Conservation (phyloP, 2,888 invertebrate species). For the Xanthia togata region DNA sequence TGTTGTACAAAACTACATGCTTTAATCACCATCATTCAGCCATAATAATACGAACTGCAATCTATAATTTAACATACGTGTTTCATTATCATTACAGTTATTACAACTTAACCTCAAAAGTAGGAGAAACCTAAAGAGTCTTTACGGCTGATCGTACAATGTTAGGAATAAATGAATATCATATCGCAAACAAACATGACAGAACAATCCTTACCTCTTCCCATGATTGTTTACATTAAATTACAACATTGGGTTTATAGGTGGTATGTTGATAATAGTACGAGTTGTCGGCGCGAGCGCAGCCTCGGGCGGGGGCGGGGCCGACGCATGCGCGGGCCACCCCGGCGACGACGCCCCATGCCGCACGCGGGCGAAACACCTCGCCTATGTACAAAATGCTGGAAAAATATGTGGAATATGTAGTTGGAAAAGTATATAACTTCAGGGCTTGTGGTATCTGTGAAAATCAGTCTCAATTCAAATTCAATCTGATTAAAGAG, state of each 20-base stretch:
- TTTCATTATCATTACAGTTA: conserved; percentile 44
- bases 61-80: conserved; percentile 43
- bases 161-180: conserved; percentile 65
- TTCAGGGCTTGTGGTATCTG: background rate
- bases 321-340: conserved; percentile 85
- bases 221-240: conserved; percentile 87
- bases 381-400: conserved; percentile 57
- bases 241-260: conserved; percentile 83
- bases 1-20: conserved; percentile 28
- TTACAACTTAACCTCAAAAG: conserved; percentile 54
- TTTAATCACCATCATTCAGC: conserved; percentile 49
- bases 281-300: conserved; percentile 72
- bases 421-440: conserved; percentile 5
- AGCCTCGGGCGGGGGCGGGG: conserved; percentile 84
- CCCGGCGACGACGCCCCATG: conserved; percentile 84
- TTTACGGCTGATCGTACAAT: conserved; percentile 55
- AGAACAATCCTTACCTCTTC: conserved; percentile 82
- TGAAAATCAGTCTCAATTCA: background rate
- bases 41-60: conserved; percentile 40
- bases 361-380: conserved; percentile 71
- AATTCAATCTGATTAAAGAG: background rate
- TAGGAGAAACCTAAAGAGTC: conserved; percentile 1
- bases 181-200: conserved; percentile 74
- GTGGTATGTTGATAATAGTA: conserved; percentile 70
- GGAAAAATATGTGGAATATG: conserved; percentile 49